A percentile compares a stretch with the other conserved stretches of the same genome.
phyloP scores from a whole-genome alignment of 92 coral and sea anemone genomes.

The Heliopora coerulea region DNA sequence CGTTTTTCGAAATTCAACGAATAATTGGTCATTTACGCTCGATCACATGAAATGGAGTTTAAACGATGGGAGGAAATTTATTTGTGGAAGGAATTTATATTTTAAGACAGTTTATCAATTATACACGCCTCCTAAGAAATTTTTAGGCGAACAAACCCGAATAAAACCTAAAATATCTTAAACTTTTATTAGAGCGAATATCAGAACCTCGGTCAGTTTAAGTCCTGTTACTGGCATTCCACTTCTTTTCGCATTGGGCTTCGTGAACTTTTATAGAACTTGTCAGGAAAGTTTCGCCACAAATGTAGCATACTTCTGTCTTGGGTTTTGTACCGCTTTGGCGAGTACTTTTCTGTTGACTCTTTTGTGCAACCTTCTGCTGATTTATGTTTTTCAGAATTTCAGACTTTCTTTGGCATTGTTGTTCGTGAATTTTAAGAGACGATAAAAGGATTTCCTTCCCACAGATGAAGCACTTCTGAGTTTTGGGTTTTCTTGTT shows the following conservation, averaged over 20 bases:
- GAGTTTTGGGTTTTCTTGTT: constrained; percentile 59
- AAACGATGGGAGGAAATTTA: too few species aligned
- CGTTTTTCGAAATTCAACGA: too few species aligned
- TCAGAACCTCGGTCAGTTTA: too few species aligned
- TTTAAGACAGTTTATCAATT: too few species aligned
- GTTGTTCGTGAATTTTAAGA: constrained; percentile 85
- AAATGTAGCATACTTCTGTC: constrained; percentile 77
- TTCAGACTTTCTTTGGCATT: constrained; percentile 81
- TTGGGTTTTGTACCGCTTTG: constrained; percentile 59
- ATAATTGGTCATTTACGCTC: too few species aligned
- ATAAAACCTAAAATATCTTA: too few species aligned
- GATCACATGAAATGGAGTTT: too few species aligned
- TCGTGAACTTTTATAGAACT: constrained; percentile 93
- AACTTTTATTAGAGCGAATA: too few species aligned
- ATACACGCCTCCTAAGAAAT: too few species aligned
- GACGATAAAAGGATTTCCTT: constrained; percentile 80
- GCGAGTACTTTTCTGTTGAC: background rate
- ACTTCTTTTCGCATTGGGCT: constrained; percentile 83
- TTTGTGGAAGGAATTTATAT: too few species aligned
- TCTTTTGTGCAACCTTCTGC: background rate
- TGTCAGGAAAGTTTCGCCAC: constrained; percentile 85
- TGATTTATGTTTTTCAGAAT: constrained; percentile 47
- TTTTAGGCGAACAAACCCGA: too few species aligned
- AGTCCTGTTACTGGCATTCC: constrained; percentile 59
- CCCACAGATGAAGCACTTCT: constrained; percentile 89